Conservation (phyloP, 2,797 vertebrate genomes). For the Poecilia gillii region DNA sequence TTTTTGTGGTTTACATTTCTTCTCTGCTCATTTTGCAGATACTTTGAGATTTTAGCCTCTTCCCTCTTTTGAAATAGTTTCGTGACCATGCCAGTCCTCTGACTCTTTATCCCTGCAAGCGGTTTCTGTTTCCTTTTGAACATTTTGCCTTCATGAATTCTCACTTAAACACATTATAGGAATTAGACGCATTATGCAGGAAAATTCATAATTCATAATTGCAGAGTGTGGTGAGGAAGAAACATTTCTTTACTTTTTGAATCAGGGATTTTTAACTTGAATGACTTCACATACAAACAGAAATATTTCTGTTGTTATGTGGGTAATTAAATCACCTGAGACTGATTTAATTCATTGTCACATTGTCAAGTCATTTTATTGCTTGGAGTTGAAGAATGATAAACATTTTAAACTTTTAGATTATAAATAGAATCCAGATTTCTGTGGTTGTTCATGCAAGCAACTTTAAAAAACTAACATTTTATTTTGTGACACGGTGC, state of each 20-base stretch:
- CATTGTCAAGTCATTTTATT: background rate
- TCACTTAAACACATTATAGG: background rate
- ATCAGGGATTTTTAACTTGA: background rate
- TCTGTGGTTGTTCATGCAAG: background rate
- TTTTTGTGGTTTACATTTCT: background rate
- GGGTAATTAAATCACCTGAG: background rate
- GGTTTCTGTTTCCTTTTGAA: background rate
- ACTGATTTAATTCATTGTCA: background rate
- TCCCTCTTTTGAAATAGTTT: background rate
- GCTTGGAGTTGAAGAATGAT: background rate
- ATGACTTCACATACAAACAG: background rate
- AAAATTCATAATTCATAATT: conserved; percentile 11
- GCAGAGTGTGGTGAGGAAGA: background rate
- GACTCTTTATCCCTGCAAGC: background rate
- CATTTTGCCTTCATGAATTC: background rate
- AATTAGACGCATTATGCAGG: background rate
- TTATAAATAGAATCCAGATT: background rate
- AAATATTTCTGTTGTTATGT: background rate
- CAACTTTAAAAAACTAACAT: too few relatives aligned
- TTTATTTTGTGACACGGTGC: background rate
- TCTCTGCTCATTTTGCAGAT: background rate
- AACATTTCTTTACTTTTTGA: background rate
- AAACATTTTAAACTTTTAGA: background rate
- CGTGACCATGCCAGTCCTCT: background rate
- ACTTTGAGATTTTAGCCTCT: background rate